These are phyloP conservation scores for Morus bassanus DNA, from an alignment of 2,797 vertebrate species.

Conservation along the genomic window DNA sequence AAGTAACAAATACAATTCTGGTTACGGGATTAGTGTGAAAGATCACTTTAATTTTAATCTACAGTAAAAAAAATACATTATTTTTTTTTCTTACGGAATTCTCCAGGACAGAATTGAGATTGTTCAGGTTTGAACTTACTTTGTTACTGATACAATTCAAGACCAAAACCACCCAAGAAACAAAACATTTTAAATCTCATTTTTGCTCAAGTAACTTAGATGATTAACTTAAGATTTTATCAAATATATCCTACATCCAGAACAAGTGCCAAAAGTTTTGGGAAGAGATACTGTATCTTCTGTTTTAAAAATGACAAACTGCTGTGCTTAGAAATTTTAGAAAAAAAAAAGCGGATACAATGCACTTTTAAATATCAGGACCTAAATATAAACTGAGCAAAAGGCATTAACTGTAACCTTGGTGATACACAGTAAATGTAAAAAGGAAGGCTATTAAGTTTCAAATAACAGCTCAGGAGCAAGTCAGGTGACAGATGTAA, in stretches of 20 bases:
- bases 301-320: neutral
- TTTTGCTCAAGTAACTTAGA: neutral
- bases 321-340: neutral
- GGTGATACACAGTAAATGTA: neutral
- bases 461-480: slow-evolving; percentile 8
- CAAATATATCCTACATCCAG: neutral
- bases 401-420: slow-evolving; percentile 18
- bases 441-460: slow-evolving; percentile 32
- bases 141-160: neutral
- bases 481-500: slow-evolving; percentile 1
- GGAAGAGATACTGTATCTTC: neutral
- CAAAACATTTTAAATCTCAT: neutral
- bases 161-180: neutral
- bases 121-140: neutral
- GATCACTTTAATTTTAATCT: neutral
- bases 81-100: neutral
- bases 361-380: neutral
- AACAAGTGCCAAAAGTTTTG: neutral
- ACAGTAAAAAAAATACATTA: neutral
- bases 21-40: neutral
- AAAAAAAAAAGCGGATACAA: neutral
- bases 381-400: slow-evolving; percentile 19
- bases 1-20: neutral
- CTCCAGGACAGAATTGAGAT: neutral
- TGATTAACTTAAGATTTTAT: neutral